phyloP scores from a whole-genome alignment of 2,888 invertebrate genomes.

The Listrodromus nycthemerus region DNA sequence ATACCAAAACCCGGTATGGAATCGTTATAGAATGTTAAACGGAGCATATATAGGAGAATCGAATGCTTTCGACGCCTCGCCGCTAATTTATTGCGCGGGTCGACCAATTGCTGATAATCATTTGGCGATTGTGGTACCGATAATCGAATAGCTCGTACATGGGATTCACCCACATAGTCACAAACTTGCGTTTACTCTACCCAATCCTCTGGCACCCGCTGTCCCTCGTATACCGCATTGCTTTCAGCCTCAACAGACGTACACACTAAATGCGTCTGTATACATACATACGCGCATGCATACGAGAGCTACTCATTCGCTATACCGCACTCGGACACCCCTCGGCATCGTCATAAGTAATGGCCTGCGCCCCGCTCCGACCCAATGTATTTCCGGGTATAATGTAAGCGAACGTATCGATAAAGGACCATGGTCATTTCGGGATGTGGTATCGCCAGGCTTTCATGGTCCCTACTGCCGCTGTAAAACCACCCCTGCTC shows the following conservation, averaged over 20 bases:
- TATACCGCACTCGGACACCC: constrained; percentile 46
- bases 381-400: constrained; percentile 71
- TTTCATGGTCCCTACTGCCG: constrained; percentile 23
- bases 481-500: not conserved
- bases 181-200: constrained; percentile 62
- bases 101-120: constrained; percentile 76
- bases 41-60: constrained; percentile 12
- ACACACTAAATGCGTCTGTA: constrained; percentile 50
- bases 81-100: constrained; percentile 72
- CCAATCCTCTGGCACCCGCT: not conserved
- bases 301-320: constrained; percentile 57
- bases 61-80: constrained; percentile 45
- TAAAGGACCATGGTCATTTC: constrained; percentile 68
- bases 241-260: constrained; percentile 49
- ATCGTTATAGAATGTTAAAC: constrained; percentile 15
- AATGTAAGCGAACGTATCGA: constrained; percentile 73
- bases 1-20: constrained; percentile 2
- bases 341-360: constrained; percentile 67
- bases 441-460: constrained; percentile 54
- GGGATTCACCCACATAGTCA: constrained; percentile 68
- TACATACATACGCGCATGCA: constrained; percentile 35
- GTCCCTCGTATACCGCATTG: constrained; percentile 41
- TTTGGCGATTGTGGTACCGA: constrained; percentile 75
- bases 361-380: constrained; percentile 57
- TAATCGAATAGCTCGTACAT: constrained; percentile 74